Evolutionary conservation across 2,888 invertebrate genomes (phyloP).

Genomic region (Branchellion lobata): DNA sequence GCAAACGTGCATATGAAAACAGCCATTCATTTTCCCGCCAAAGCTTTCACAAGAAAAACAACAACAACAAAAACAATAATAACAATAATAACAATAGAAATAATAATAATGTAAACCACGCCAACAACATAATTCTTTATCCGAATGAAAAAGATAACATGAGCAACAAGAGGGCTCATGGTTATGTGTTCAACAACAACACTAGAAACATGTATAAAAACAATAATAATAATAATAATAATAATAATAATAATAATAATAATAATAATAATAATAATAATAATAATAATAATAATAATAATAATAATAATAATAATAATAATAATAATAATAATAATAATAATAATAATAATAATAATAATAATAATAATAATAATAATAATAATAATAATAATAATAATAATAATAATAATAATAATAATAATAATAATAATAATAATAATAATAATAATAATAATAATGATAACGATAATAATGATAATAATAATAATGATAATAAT

Average conservation of each 20-base stretch:
- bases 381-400: too few relatives aligned
- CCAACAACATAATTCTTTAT: neutral
- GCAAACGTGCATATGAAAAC: neutral
- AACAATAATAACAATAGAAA: neutral
- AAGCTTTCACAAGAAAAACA: neutral
- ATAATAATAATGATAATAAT: neutral
- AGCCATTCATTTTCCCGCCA: neutral
- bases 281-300: too few relatives aligned
- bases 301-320: too few relatives aligned
- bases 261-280: constrained; percentile 6
- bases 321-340: too few relatives aligned
- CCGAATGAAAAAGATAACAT: too few relatives aligned
- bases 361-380: too few relatives aligned
- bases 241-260: neutral
- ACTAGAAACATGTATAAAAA: neutral
- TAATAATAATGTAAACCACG: neutral
- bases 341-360: too few relatives aligned
- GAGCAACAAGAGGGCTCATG: too few relatives aligned
- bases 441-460: neutral
- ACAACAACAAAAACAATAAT: neutral
- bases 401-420: neutral
- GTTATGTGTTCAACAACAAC: neutral
- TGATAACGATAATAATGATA: too few relatives aligned
- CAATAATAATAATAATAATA: constrained; percentile 10
- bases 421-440: neutral